These are phyloP conservation scores for Leucoraja ocellata DNA, from an alignment of 2,797 vertebrate genomes.

Conservation along the genomic window DNA sequence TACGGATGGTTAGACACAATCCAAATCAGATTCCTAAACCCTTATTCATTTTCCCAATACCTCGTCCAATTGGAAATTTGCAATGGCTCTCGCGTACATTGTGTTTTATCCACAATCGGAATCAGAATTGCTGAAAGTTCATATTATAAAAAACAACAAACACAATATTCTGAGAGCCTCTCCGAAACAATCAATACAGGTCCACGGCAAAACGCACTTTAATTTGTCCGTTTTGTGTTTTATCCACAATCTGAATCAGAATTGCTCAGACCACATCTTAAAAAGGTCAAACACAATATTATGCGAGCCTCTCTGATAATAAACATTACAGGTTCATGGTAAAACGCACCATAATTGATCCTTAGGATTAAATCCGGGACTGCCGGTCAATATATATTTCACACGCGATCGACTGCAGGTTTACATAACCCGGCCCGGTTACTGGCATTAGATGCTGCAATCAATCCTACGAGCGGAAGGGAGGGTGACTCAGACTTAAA, in stretches of 20 bases:
- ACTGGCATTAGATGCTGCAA: background rate
- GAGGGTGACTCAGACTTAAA: background rate
- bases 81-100: background rate
- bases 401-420: too few relatives aligned
- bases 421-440: background rate
- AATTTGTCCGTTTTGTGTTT: background rate
- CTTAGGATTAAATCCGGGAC: background rate
- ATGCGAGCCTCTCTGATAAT: too few relatives aligned
- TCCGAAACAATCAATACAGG: too few relatives aligned
- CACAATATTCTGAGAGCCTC: too few relatives aligned
- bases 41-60: background rate
- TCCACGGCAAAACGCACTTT: background rate
- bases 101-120: too few relatives aligned
- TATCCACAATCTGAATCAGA: too few relatives aligned
- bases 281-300: too few relatives aligned
- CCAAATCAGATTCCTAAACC: background rate
- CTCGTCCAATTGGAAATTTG: background rate
- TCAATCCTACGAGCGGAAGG: background rate
- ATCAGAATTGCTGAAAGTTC: too few relatives aligned
- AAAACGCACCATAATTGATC: background rate
- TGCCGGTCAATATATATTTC: background rate
- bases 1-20: background rate
- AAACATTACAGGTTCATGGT: background rate
- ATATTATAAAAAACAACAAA: too few relatives aligned
- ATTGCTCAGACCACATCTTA: too few relatives aligned